Conservation (phyloP, 2,888 invertebrate genomes). For the Chirona hameri region DNA sequence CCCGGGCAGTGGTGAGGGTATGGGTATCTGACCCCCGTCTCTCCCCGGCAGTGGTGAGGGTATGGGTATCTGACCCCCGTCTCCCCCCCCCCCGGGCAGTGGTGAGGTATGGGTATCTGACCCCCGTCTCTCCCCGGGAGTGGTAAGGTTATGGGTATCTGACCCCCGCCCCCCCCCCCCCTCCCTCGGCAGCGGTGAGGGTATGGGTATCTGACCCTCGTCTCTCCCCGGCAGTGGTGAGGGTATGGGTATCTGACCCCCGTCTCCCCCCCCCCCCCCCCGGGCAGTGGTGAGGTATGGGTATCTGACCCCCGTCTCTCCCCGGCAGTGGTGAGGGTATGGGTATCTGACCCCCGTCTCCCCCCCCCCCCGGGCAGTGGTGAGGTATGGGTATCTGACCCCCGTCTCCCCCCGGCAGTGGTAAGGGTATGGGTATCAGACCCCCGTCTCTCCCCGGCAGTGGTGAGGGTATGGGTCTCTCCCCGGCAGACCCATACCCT, state of each 20-base stretch:
- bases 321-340: no score
- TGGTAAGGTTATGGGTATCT: no score
- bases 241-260: background rate
- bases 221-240: no score
- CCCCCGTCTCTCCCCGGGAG: no score
- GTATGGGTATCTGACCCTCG: slow-evolving; percentile 84
- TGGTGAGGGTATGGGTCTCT: slow-evolving; percentile 99
- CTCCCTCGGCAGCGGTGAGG: slow-evolving; percentile 74
- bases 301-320: slow-evolving; percentile 65
- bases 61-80: slow-evolving; percentile 99
- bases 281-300: slow-evolving; percentile 96
- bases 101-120: no score
- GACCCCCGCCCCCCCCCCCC: no score
- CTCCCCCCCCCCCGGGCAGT: no score
- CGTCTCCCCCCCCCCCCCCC: background rate
- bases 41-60: slow-evolving; percentile 77
- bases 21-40: no score
- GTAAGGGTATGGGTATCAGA: background rate
- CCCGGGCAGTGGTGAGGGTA: no score
- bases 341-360: background rate
- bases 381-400: slow-evolving; percentile 97
- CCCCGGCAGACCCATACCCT: no score
- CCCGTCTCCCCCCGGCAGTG: no score
- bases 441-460: slow-evolving; percentile 50
- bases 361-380: slow-evolving; percentile 59